Percentiles rank a stretch among this genome's conserved stretches.
Conservation (phyloP, 2,797 vertebrate species). For the Leptatherina wallacei region DNA sequence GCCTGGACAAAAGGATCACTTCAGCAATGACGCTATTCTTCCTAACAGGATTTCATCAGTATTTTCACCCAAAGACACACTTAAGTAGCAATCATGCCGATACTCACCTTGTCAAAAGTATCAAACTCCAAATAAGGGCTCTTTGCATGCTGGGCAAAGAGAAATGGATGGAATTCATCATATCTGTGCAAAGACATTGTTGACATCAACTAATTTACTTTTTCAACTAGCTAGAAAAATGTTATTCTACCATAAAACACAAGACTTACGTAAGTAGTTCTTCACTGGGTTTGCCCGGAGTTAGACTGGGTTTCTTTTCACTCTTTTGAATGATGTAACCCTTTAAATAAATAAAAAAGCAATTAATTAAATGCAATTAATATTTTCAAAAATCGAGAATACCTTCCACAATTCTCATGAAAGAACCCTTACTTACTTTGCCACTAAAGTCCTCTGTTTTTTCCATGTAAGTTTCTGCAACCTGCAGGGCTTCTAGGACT, state of each 20-base stretch:
- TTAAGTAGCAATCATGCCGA: neutral
- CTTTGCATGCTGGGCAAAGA: slow-evolving; percentile 91
- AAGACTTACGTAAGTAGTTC: slow-evolving; percentile 92
- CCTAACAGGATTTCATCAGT: slow-evolving; percentile 2
- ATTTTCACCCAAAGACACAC: neutral
- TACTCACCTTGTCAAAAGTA: slow-evolving; percentile 93
- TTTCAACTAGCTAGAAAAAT: neutral
- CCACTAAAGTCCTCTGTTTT: slow-evolving; percentile 85
- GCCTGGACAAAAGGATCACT: slow-evolving; percentile 82
- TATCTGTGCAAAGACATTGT: slow-evolving; percentile 83
- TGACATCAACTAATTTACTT: slow-evolving; percentile 18
- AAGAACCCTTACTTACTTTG: slow-evolving; percentile 81
- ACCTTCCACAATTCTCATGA: neutral
- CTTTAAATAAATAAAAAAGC: slow-evolving; percentile 82
- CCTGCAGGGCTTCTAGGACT: slow-evolving; percentile 88
- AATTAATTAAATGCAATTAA: neutral
- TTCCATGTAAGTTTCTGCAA: slow-evolving; percentile 91
- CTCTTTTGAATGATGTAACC: slow-evolving; percentile 95
- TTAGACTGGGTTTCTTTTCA: slow-evolving; percentile 93
- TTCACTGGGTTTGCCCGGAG: slow-evolving; percentile 85
- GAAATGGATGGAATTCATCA: slow-evolving; percentile 98
- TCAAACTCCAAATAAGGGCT: slow-evolving; percentile 92
- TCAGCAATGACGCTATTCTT: neutral
- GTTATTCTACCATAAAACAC: neutral
- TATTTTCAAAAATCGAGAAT: neutral